Base-by-base conservation (phyloP, 2,888 invertebrate genomes). In the Scaptomyza caliginosa region DNA sequence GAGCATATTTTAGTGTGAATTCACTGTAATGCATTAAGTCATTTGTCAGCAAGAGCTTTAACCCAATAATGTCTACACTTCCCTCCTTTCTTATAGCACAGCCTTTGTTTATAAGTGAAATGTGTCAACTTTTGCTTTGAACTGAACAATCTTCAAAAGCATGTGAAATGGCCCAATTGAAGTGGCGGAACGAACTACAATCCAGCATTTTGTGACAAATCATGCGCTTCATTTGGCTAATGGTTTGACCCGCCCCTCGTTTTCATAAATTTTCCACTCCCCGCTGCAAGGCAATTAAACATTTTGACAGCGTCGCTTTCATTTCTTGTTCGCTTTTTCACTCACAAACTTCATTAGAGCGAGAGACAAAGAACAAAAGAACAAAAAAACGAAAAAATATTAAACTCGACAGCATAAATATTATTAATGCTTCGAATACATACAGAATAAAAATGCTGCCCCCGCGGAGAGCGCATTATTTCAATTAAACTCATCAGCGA, bases 401-500 rank as follows among this genome's bases (percentile, higher is more conserved):
- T 13, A 24, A 45, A 19, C 11, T 13, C 23, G 3, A 10, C 2
- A 23, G 30, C 38, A 64, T 32, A 75, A 78, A 78, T 73, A 87
- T 82, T 85, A 87, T 87, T 87, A 87, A 87, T 87, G 86, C 55
- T 52, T 51, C 49, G 51, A 45, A 56, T 28, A 67, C 40, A 30
- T 6, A 11, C 3, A 28, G 10, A 28, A 28, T 0, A 3, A 28
- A 0, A 28, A 34, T 34, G 16, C 63, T 40, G 42, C 60, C 46
- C 57, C 80, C 68, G 64, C 68, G 55, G 65, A 74, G 49, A 67
- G 68, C 67, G 58, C 88, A 84, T 84, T 87, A 86, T 87, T 87
- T 85, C 83, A 84, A 84, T 84, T 84, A 84, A 84, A 82, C 79
- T 87, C 83, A 82, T 84, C 88, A 84, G 82, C 59, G 77, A 69